Base-by-base conservation (phyloP, 2,888 invertebrate species). In the Galeruca laticollis region DNA sequence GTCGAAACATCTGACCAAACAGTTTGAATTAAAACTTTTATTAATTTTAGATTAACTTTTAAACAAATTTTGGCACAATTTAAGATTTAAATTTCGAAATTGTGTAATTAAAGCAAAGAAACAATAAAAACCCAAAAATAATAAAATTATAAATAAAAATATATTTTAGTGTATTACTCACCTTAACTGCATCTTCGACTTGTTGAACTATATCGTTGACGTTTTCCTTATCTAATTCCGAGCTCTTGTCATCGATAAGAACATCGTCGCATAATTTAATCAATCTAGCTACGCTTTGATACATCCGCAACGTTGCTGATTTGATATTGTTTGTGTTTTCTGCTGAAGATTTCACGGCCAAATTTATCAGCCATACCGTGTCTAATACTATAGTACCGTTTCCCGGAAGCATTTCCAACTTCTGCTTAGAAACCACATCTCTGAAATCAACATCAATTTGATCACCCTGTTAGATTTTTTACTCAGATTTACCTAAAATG, bases 331-430 rank as follows among this genome's bases (percentile, higher is more conserved):
- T 91, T 78, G 94, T 93, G 26, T 77, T 82, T 70, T 85, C 84
- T n/a, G 82, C 81, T 9, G 83, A 82, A 18, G 85, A 84, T 73
- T 84, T 84, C 33, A 86, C 82, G 21, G 83, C 80, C 64, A 86
- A 91, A 86, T 94, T 94, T 86, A 96, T 94, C 83, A 93, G 92
- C 83, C 95, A 94, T 77, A 97, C 94, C 67, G 94, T 95, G 86
- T 98, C 97, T 84, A 98, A 89, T 74, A 97, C 94, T 80, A 97
- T 93, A 60, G 96, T 96, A 73, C 96, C 96, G 86, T 97, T 96
- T 74, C 96, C 97, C 2, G 97, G 95, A 79, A 98, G 87, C 90
- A 97, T 95, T 88, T 97, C 96, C 81, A 96, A 88, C 86, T 94
- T 97, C 85, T 95, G 92, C 87, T 96, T 96, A 72, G 93, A 91